phyloP scores from a whole-genome alignment of 2,888 invertebrate species.

The Sminthurides aquaticus region DNA sequence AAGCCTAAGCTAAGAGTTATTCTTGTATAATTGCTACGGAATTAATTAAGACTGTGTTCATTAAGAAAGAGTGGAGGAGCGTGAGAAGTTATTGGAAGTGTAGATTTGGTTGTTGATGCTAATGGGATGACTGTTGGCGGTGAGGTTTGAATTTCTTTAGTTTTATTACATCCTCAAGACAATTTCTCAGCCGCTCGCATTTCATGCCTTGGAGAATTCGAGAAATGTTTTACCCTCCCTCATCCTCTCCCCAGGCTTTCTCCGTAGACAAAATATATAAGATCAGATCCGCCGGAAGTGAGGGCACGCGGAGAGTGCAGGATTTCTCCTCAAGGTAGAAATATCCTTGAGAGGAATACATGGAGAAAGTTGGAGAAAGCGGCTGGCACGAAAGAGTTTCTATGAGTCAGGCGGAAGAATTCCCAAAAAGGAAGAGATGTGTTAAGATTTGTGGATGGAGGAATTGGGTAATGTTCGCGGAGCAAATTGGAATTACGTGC shows the following conservation, averaged over 20 bases:
- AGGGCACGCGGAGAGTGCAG: not conserved
- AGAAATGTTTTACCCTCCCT: no score
- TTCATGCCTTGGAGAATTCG: not conserved
- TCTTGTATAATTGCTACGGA: constrained; percentile 21
- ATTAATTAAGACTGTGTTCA: constrained; percentile 34
- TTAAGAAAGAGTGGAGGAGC: constrained; percentile 12
- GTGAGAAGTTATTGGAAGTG: not conserved
- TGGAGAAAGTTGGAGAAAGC: not conserved
- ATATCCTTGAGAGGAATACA: no score
- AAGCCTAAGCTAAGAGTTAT: not conserved
- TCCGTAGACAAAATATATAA: no score
- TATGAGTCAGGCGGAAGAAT: no score
- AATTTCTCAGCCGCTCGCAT: not conserved
- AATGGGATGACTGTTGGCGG: not conserved
- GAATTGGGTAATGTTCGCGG: not conserved
- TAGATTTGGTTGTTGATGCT: not conserved
- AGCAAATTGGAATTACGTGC: not conserved
- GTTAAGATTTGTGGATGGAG: not conserved
- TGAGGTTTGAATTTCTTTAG: not conserved
- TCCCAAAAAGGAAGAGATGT: not conserved
- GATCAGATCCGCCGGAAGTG: not conserved
- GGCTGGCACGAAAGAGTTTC: not conserved
- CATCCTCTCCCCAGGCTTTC: no score
- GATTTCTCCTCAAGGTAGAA: not conserved
- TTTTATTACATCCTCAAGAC: not conserved